phyloP scores from a whole-genome alignment of 2,113 vertebrate species.

The Mionectes macconnelli region DNA sequence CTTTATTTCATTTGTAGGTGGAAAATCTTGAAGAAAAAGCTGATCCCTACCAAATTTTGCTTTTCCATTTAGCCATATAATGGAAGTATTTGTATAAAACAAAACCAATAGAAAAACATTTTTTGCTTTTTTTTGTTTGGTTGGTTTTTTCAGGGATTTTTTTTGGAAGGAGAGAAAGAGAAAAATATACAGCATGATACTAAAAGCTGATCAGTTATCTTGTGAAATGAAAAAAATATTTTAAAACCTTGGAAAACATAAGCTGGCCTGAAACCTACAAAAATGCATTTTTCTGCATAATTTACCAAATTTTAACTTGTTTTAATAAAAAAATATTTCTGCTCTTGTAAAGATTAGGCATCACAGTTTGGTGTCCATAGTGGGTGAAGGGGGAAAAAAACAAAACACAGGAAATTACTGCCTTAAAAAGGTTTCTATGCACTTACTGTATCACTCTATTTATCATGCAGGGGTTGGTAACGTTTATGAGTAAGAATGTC shows the following conservation, averaged over 20 bases:
- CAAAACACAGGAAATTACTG: neutral
- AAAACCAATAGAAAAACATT: neutral
- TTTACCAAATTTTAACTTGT: neutral
- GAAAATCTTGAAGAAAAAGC: neutral
- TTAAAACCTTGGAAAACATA: neutral
- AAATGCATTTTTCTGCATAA: neutral
- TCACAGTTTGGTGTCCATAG: neutral
- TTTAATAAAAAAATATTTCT: neutral
- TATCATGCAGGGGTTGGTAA: neutral
- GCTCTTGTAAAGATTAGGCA: neutral
- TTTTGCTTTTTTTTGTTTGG: neutral
- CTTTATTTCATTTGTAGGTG: neutral
- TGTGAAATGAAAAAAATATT: neutral
- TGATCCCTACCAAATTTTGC: neutral
- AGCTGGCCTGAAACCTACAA: neutral
- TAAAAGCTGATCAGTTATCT: neutral
- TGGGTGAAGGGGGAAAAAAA: neutral
- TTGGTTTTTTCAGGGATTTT: rapidly evolving
- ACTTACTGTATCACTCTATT: neutral
- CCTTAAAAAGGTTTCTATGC: neutral
- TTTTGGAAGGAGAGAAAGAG: neutral
- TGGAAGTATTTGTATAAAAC: neutral
- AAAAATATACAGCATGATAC: neutral
- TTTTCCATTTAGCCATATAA: neutral
- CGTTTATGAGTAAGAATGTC: neutral